phyloP scores from a whole-genome alignment of 2,797 vertebrate species.

The Cirrhinus molitorella region DNA sequence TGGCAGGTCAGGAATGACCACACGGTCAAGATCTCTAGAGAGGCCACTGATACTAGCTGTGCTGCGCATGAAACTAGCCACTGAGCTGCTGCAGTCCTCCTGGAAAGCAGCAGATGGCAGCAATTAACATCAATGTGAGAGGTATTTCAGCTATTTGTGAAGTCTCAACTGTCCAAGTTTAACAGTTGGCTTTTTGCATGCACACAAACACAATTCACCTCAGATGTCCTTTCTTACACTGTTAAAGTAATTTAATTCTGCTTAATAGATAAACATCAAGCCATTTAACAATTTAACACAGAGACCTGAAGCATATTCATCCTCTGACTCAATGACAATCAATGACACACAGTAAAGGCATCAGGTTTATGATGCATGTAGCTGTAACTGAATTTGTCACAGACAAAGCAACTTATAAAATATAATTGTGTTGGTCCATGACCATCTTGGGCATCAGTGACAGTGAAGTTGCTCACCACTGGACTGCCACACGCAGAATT shows the following conservation, averaged over 20 bases:
- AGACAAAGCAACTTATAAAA: not conserved
- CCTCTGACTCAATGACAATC: not conserved
- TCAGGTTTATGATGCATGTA: not conserved
- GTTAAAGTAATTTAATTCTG: not conserved
- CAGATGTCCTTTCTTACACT: not conserved
- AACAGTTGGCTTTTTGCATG: conserved; percentile 12
- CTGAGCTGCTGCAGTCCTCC: conserved; percentile 75
- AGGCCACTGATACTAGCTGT: conserved; percentile 66
- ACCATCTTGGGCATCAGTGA: conserved; percentile 24
- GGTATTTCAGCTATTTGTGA: conserved; percentile 23
- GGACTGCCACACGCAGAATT: conserved; percentile 92
- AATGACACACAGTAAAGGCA: not conserved
- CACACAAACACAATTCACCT: conserved; percentile 11
- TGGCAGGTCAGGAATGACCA: conserved; percentile 77
- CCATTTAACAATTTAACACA: not conserved
- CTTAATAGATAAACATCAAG: conserved; percentile 2
- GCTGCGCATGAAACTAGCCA: conserved; percentile 74
- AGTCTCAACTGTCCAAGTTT: conserved; percentile 21
- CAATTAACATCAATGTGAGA: conserved; percentile 50
- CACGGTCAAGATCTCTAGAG: conserved; percentile 72
- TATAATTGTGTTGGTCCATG: not conserved
- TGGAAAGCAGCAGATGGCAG: conserved; percentile 67
- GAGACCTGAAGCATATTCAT: not conserved
- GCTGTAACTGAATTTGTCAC: not conserved
- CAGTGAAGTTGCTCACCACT: conserved; percentile 86